Percentiles rank a stretch among this genome's conserved stretches.
phyloP scores from a whole-genome alignment of 2,113 vertebrate genomes.

The Lynx canadensis region DNA sequence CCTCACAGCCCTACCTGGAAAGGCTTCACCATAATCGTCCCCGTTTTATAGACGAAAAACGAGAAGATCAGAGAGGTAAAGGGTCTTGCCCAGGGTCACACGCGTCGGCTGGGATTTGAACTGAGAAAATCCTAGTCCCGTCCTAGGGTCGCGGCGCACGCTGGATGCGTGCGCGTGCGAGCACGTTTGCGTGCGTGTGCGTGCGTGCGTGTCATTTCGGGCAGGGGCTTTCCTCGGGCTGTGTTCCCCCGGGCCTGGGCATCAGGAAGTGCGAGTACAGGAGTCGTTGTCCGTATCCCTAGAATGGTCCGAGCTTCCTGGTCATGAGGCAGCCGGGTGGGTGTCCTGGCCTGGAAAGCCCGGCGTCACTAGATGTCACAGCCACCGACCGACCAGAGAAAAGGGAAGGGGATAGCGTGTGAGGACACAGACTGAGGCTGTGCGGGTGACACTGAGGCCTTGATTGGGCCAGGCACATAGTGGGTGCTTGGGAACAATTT shows the following conservation, averaged over 20 bases:
- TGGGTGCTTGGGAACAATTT: not conserved
- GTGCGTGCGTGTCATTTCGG: not conserved
- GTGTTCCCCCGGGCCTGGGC: not conserved
- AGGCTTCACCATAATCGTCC: not conserved
- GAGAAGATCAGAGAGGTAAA: not conserved
- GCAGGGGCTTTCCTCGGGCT: not conserved
- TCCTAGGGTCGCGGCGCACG: too few relatives aligned
- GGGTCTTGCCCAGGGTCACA: not conserved
- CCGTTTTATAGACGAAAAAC: not conserved
- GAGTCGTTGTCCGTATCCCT: not conserved
- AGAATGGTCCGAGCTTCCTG: too few relatives aligned
- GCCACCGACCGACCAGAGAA: not conserved
- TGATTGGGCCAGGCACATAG: accelerated
- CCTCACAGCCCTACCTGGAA: not conserved
- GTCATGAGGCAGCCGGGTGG: not conserved
- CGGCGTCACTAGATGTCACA: not conserved
- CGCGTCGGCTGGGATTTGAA: not conserved
- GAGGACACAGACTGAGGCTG: not conserved
- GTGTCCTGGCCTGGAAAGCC: not conserved
- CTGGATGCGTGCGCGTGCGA: not conserved
- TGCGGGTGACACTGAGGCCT: not conserved
- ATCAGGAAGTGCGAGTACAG: not conserved
- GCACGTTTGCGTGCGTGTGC: too few relatives aligned
- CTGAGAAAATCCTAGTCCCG: not conserved
- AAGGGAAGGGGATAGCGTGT: accelerated